Base-by-base conservation (phyloP, 2,888 invertebrate species). In the Microplitis manilae region DNA sequence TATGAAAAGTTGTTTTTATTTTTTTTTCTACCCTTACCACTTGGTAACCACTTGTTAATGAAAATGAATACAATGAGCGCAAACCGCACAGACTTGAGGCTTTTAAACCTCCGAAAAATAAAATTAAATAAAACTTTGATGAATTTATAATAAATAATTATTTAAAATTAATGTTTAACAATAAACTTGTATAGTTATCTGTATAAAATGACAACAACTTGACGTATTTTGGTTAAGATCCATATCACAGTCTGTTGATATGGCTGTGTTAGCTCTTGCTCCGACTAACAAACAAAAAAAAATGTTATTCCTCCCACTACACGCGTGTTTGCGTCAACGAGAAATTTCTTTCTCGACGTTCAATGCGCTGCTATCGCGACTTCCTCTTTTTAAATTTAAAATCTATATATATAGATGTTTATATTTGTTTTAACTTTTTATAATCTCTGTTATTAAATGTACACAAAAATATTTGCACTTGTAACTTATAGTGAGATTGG, bases 191-290 rank as follows among this genome's bases (percentile, higher is more conserved):
- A 62, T 68, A 20, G 20, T 20, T 20, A 20, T 20, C 20, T 20
- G 20, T 20, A 6, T 73, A 65, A 69, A 73, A 38, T 8, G 17
- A 64, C 4, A 13, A 1, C 13, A 65, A 77, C 69, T 40, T 73
- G 64, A 73, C 65, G 39, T 69, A 61, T 70, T 75, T 77, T 70
- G 74, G 60, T 75, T 70, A 71, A 74, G 67, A 71, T 77, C 71
- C 40, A 59, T 71, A 74, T 74, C 71, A 75, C 74, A 77, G 65
- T 71, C 39, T 77, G 77, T 77, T 73, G 68, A 60, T 70, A 71
- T 74, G 74, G 74, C 74, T 74, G 68, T 74, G 65, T 74, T 77
- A 64, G 41, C 59, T 73, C 41, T 50, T 62, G 15, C 64, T 17
- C 38, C 64, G 30, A 39, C 71, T 0, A 50, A 59, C 38, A 6